Conservation (phyloP, 2,888 invertebrate genomes). For the Gibbula magus region DNA sequence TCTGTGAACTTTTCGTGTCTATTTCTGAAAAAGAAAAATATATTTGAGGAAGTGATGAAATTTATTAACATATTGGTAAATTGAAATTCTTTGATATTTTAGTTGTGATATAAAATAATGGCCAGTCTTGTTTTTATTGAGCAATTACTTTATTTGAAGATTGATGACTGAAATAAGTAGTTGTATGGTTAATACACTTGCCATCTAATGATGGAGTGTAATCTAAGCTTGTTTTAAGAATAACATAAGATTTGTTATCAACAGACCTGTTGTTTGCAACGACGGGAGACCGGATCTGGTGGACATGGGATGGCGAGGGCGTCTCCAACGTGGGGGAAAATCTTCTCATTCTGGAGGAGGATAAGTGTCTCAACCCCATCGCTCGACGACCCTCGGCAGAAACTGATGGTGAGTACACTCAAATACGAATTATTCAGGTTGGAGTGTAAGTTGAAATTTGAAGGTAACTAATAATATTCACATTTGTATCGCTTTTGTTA, state of each 20-base stretch:
- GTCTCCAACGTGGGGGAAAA: conserved; percentile 58
- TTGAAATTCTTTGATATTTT: too few relatives aligned
- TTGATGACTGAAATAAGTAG: neutral
- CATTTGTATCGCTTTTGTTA: too few relatives aligned
- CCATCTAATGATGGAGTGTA: neutral
- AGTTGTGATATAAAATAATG: too few relatives aligned
- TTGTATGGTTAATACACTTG: neutral
- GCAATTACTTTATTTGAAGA: neutral
- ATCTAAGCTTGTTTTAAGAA: neutral
- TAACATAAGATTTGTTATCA: conserved; percentile 10
- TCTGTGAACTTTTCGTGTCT: too few relatives aligned
- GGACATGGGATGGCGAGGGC: conserved; percentile 69
- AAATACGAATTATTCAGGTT: too few relatives aligned
- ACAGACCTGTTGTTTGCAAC: conserved; percentile 70
- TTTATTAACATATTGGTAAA: too few relatives aligned
- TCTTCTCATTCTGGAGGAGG: conserved; percentile 67
- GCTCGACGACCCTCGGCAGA: conserved; percentile 54
- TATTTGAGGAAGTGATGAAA: too few relatives aligned
- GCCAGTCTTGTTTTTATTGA: too few relatives aligned
- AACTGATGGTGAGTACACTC: conserved; percentile 17
- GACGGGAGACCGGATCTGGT: conserved; percentile 74
- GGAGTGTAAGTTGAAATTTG: too few relatives aligned
- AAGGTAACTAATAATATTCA: too few relatives aligned
- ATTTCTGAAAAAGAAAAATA: too few relatives aligned
- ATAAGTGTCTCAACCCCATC: conserved; percentile 66